Base-by-base conservation (phyloP, 2,888 invertebrate species). In the Halictus quadricinctus region DNA sequence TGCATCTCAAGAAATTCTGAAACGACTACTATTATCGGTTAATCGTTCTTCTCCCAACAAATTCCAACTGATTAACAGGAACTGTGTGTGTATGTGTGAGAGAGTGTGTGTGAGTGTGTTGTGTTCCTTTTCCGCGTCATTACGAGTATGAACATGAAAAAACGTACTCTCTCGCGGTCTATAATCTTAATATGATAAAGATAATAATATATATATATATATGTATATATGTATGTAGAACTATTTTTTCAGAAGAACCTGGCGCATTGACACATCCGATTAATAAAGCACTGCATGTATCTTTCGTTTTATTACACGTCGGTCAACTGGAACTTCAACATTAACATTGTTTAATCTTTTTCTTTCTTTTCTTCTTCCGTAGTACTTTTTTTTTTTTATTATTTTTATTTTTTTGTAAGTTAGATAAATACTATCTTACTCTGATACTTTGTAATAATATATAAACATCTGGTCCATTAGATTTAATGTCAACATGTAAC, bases 381-480 rank as follows among this genome's bases (percentile, higher is more conserved):
- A 58, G 21, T 29, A 8, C 6, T 64, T 64, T 18, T 29, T 7
- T 64, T 58, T 3, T 58, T 8, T 58, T 15, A 29, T 15, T n/a
- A 8, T 58, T 6, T 54, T 6, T 29, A 8, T 7, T 64, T 36
- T 64, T 64, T 18, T 82, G 76, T 89, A 89, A 91, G 81, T 92
- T 93, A 92, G 91, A 92, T 94, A 93, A 93, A 93, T 93, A 92
- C 89, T 91, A 91, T 93, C 89, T 92, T 93, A 92, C 91, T 79
- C 64, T 87, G 76, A 84, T 93, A 91, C 76, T 92, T 92, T 91
- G 91, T 93, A 94, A 92, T 93, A 92, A 91, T 92, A 91, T 94
- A 94, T 94, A 94, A 94, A 94, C 93, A 94, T 94, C 94, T 94
- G 94, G 94, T 94, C 94, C 94, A 92, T 94, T 94, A 94, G 91